Evolutionary conservation across 1,140 invertebrate genomes (phyloP).

Genomic region (Drosophila ohnishii): DNA sequence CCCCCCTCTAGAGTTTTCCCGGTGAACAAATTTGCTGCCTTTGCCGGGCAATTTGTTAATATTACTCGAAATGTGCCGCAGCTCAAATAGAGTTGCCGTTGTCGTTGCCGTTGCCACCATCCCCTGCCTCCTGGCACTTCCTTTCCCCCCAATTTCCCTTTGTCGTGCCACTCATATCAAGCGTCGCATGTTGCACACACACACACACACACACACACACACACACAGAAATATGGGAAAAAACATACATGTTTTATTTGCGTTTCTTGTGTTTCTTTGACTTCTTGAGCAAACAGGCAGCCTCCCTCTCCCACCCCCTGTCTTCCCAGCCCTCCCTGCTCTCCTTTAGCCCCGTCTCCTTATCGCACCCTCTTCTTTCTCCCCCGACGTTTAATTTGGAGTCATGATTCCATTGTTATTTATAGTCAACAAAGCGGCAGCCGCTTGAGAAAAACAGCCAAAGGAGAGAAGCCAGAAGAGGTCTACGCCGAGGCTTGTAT

Average conservation of each 20-base stretch:
- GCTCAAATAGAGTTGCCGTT: constrained; percentile 14
- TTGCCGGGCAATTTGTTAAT: constrained; percentile 59
- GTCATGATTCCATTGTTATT: constrained; percentile 81
- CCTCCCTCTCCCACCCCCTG: not conserved
- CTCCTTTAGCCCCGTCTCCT: not conserved
- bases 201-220: constrained; percentile 12
- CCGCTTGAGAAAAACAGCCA: constrained; percentile 26
- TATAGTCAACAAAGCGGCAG: constrained; percentile 76
- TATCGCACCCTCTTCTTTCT: constrained; percentile 19
- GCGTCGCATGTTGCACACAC: constrained; percentile 40
- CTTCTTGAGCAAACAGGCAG: constrained; percentile 52
- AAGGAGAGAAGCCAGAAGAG: not conserved
- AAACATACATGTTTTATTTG: constrained; percentile 45
- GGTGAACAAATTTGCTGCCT: constrained; percentile 47
- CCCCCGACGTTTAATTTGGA: constrained; percentile 73
- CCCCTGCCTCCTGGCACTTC: not conserved
- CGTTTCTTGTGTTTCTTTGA: constrained; percentile 58
- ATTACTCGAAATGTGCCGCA: constrained; percentile 48
- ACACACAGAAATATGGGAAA: not conserved
- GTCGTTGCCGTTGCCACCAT: not conserved
- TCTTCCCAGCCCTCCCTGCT: not conserved
- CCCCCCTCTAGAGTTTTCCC: not conserved
- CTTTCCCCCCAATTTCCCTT: not conserved
- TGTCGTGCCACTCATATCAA: constrained; percentile 31
- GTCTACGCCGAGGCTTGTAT: not conserved